A percentile compares a stretch with the other conserved stretches of the same genome.
Evolutionary conservation across 2,888 invertebrate genomes (phyloP).

Genomic region (Chalcis sispes): DNA sequence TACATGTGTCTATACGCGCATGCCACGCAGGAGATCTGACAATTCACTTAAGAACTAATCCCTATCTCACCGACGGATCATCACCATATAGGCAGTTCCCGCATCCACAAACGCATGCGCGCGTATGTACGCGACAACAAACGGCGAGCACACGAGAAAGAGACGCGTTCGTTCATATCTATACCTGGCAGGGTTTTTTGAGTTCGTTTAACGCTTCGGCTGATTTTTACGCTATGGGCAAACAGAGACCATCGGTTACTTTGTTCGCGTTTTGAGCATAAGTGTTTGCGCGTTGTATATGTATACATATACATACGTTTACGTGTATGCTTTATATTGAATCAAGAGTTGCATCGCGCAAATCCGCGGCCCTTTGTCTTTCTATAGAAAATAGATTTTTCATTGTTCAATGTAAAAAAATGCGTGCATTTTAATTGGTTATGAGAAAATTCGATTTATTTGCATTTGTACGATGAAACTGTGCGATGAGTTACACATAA

Average conservation of each 20-base stretch:
- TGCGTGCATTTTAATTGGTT: too few relatives aligned
- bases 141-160: not conserved
- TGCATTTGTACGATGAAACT: too few relatives aligned
- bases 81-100: conserved; percentile 48
- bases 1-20: conserved; percentile 71
- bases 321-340: conserved; percentile 12
- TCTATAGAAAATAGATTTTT: not conserved
- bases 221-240: conserved; percentile 50
- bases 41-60: conserved; percentile 72
- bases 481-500: too few relatives aligned
- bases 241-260: conserved; percentile 45
- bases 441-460: too few relatives aligned
- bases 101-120: not conserved
- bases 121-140: not conserved
- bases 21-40: conserved; percentile 69
- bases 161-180: not conserved
- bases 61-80: conserved; percentile 64
- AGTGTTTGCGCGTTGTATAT: not conserved
- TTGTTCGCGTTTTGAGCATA: conserved; percentile 13
- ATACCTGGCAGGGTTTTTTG: conserved; percentile 49
- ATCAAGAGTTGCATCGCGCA: conserved; percentile 6
- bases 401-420: too few relatives aligned
- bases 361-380: conserved; percentile 22
- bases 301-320: not conserved
- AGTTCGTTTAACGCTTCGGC: conserved; percentile 56